Evolutionary conservation across 2,113 vertebrate species (phyloP).

Genomic region (Burhinus oedicnemus): DNA sequence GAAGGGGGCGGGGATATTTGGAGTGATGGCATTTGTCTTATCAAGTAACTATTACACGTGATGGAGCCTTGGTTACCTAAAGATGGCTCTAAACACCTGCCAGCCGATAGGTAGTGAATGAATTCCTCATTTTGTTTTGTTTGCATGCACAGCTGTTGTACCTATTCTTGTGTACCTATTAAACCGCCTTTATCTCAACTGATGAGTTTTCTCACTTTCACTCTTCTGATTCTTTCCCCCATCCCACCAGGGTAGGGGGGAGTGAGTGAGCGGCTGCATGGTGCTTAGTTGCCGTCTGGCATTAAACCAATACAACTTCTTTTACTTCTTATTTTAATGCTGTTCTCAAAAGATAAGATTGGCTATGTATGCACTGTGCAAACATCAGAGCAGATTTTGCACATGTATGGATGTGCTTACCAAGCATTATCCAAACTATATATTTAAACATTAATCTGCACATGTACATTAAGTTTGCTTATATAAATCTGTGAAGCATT

Average conservation of each 20-base stretch:
- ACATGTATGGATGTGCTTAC: not conserved
- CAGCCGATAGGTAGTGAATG: fast-evolving
- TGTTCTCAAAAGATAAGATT: not conserved
- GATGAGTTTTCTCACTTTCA: not conserved
- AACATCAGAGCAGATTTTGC: not conserved
- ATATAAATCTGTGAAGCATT: not conserved
- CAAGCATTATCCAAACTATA: not conserved
- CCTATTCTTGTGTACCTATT: not conserved
- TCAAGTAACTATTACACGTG: not conserved
- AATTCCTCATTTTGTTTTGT: not conserved
- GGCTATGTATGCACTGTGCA: not conserved
- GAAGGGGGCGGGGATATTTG: not conserved
- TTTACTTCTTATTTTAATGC: not conserved
- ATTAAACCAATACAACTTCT: not conserved
- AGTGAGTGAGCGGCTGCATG: not conserved
- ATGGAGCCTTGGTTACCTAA: not conserved
- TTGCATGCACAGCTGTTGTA: not conserved
- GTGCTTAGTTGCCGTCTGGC: fast-evolving
- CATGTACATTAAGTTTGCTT: not conserved
- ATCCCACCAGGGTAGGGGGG: fast-evolving
- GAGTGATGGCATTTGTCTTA: not conserved
- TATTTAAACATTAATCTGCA: not conserved
- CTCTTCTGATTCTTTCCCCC: not conserved
- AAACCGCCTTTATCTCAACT: not conserved
- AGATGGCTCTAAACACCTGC: not conserved